phyloP scores from a whole-genome alignment of 2,113 vertebrate species.

The Rostratula benghalensis region DNA sequence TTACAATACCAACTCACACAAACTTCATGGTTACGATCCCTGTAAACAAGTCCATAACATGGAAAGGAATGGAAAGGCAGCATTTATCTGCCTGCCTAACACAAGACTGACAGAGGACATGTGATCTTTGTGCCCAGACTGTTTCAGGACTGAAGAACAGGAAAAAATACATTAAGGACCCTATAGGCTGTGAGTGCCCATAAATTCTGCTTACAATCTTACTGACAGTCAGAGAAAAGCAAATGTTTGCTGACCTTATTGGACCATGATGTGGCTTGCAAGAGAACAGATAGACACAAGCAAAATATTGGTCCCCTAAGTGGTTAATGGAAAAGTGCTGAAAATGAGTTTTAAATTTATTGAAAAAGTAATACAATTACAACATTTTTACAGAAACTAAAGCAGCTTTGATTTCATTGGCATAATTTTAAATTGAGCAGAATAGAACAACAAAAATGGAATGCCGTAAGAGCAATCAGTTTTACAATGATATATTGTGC shows the following conservation, averaged over 20 bases:
- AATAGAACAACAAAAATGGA: background rate
- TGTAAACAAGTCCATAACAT: rapidly evolving
- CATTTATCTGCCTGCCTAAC: background rate
- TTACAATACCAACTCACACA: background rate
- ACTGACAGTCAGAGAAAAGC: background rate
- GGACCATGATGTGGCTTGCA: background rate
- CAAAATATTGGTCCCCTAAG: background rate
- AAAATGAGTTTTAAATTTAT: background rate
- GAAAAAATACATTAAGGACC: background rate
- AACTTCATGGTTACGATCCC: background rate
- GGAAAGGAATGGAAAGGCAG: background rate
- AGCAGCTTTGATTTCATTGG: background rate
- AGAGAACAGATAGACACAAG: background rate
- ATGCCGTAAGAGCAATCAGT: rapidly evolving
- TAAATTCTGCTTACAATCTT: background rate
- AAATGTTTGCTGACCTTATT: background rate
- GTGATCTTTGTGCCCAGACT: background rate
- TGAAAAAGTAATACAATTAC: background rate
- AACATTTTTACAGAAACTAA: background rate
- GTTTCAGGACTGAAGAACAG: background rate
- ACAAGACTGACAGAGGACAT: background rate
- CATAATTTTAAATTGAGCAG: background rate
- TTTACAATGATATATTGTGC: background rate
- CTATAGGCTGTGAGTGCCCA: rapidly evolving
- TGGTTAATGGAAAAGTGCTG: background rate